Base-by-base conservation (phyloP, 2,113 vertebrate genomes). In the Chaetodon auriga region DNA sequence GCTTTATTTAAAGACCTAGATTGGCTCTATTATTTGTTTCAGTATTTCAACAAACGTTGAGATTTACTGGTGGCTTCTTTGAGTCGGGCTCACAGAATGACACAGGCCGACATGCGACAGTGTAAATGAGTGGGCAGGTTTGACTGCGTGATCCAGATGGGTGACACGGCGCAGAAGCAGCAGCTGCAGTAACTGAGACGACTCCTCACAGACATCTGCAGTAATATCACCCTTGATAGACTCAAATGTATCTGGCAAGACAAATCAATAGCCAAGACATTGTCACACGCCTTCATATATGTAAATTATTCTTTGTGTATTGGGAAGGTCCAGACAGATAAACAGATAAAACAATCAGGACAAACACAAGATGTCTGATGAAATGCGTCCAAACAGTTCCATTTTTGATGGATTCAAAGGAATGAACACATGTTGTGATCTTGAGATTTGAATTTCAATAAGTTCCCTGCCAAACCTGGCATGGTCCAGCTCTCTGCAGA, bases 251-350 rank as follows among this genome's bases (percentile, higher is more conserved):
- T 64, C 23, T 18, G 38, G 10, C n/a, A 4, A 11, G 21, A 14
- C 35, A 16, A n/a, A 23, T 75, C 16, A 25, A 21, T 16, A 13
- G n/a, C 43, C 13, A 5, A 30, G 61, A 70, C 38, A 25, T 36
- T 63, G 46, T 82, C 74, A 65, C 58, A 63, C 43, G 10, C 66
- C 16, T 61, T 9, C 30, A 66, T n/a, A 16, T 35, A 49, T 73
- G 61, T 41, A 8, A 35, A 75, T 74, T 21, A 49, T 41, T 55
- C 23, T 63, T 35, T 46, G 48, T 79, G 5, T 0, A 18, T 54
- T 7, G 12, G 38, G 30, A 65, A 55, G 10, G 10, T 64, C 7
- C 15, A 30, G 30, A 30, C 30, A 30, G 30, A 30, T 30, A 30
- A 30, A 30, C 30, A 30, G 30, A 30, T 30, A 30, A 30, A 21